Evolutionary conservation across 2,888 invertebrate genomes (phyloP).

Genomic region (Morpho helenor): DNA sequence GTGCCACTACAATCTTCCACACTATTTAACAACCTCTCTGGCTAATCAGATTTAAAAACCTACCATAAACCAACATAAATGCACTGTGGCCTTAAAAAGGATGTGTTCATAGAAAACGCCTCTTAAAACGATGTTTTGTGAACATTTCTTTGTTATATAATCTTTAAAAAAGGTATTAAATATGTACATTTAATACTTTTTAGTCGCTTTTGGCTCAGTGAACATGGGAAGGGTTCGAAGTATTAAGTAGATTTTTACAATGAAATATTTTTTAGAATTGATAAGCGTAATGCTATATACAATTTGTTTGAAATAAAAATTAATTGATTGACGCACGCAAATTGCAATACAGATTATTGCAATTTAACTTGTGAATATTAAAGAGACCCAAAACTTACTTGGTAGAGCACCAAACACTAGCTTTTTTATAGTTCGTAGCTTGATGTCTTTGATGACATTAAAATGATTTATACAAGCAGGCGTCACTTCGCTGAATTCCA

Average conservation of each 20-base stretch:
- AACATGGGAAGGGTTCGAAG: slow-evolving; percentile 1
- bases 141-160: slow-evolving; percentile 20
- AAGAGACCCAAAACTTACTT: too few relatives aligned
- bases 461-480: too few relatives aligned
- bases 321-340: not conserved
- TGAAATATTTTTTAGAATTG: not conserved
- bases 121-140: slow-evolving; percentile 19
- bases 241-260: not conserved
- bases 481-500: too few relatives aligned
- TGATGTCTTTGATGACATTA: too few relatives aligned
- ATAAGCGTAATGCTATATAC: not conserved
- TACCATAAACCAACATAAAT: slow-evolving; percentile 12
- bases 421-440: too few relatives aligned
- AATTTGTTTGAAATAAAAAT: too few relatives aligned
- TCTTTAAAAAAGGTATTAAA: not conserved
- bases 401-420: too few relatives aligned
- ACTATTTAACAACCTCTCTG: slow-evolving; percentile 40
- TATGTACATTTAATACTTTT: slow-evolving; percentile 5
- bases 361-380: too few relatives aligned
- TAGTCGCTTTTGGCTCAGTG: slow-evolving; percentile 1
- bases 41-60: slow-evolving; percentile 12
- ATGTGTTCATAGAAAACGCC: slow-evolving; percentile 10
- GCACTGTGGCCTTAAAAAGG: slow-evolving; percentile 10
- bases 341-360: too few relatives aligned
- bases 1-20: slow-evolving; percentile 48